These are phyloP conservation scores for Papilio dardanus DNA, from an alignment of 1,140 invertebrate genomes.

Conservation along the genomic window DNA sequence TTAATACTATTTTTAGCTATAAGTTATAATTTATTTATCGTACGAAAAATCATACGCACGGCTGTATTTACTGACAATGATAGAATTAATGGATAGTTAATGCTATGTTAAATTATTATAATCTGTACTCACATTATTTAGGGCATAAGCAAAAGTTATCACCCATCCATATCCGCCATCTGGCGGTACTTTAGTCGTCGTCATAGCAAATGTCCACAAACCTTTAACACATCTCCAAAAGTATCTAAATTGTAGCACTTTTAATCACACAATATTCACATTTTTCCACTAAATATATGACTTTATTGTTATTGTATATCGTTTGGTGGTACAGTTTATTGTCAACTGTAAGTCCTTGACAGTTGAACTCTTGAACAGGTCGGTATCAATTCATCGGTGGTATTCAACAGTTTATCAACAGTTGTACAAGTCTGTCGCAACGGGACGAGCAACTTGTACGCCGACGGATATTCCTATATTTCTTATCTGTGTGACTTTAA, in stretches of 20 bases:
- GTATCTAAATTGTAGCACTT: background rate
- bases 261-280: conserved; percentile 25
- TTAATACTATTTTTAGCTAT: background rate
- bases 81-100: background rate
- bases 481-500: conserved; percentile 68
- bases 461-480: conserved; percentile 46
- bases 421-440: conserved; percentile 38
- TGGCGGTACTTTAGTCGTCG: conserved; percentile 79
- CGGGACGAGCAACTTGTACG: conserved; percentile 43
- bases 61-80: background rate
- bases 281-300: conserved; percentile 6
- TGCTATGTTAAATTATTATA: background rate
- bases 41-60: background rate
- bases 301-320: background rate
- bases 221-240: conserved; percentile 8
- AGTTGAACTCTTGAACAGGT: conserved; percentile 15
- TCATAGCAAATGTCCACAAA: conserved; percentile 38
- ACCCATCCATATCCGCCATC: conserved; percentile 89
- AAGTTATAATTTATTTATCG: background rate
- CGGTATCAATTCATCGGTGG: conserved; percentile 20
- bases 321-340: background rate
- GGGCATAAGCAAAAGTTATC: conserved; percentile 84
- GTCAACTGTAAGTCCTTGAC: conserved; percentile 17
- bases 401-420: conserved; percentile 19
- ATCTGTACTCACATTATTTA: conserved; percentile 84